phyloP scores from a whole-genome alignment of 1,140 invertebrate genomes.

The Cyrtorhinus lividipennis region DNA sequence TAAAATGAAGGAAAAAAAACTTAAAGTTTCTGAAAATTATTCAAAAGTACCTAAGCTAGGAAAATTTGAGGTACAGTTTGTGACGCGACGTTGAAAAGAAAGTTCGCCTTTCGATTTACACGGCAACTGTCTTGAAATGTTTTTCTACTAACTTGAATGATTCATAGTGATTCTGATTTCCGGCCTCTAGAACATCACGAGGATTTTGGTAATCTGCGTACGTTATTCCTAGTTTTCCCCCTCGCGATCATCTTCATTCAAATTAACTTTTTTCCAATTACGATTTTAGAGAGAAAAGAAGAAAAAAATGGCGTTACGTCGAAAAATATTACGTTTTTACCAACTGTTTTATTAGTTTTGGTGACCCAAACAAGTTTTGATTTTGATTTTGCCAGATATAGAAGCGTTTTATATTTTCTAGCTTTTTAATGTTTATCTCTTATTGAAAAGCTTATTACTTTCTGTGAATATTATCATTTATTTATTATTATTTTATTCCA shows the following conservation, averaged over 20 bases:
- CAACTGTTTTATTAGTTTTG: too few species aligned
- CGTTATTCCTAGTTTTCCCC: too few species aligned
- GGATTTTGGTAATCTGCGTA: too few species aligned
- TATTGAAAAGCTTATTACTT: too few species aligned
- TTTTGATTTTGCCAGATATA: neutral
- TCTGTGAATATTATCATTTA: neutral
- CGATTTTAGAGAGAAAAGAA: too few species aligned
- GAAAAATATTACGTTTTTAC: too few species aligned
- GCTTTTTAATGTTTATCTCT: neutral
- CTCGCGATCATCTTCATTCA: too few species aligned
- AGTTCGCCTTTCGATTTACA: neutral
- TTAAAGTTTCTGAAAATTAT: too few species aligned
- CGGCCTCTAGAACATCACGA: neutral
- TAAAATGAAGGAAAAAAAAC: neutral
- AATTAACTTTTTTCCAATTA: too few species aligned
- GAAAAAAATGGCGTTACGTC: neutral
- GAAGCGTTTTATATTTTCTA: neutral
- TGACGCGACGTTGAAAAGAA: neutral
- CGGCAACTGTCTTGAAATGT: neutral
- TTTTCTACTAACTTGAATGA: neutral
- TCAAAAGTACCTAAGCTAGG: too few species aligned
- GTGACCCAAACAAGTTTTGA: neutral
- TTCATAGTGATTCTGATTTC: too few species aligned
- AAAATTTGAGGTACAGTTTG: neutral
- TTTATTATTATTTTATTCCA: neutral